These are phyloP conservation scores for Bicyclus anynana DNA, from an alignment of 1,140 invertebrate genomes.

Conservation along the genomic window DNA sequence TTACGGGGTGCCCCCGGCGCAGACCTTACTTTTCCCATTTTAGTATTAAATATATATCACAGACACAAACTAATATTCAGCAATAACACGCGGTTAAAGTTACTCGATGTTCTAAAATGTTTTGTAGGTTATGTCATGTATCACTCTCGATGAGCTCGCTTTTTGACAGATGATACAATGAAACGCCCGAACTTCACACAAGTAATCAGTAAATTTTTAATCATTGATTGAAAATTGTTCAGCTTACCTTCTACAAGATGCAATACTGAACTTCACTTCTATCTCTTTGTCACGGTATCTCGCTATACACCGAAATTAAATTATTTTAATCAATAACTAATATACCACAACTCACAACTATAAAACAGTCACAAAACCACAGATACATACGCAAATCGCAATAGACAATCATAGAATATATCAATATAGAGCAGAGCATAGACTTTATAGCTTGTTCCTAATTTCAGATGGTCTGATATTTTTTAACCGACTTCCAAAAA, in stretches of 20 bases:
- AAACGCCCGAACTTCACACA: not conserved
- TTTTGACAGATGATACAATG: not conserved
- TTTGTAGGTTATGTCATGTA: not conserved
- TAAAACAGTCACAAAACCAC: too few species aligned
- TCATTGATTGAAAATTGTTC: not conserved
- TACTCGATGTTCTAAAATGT: not conserved
- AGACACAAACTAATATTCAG: not conserved
- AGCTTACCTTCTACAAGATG: not conserved
- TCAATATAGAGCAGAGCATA: too few species aligned
- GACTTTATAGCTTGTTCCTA: too few species aligned
- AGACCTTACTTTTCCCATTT: conserved; percentile 85
- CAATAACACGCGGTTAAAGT: not conserved
- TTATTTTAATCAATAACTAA: too few species aligned
- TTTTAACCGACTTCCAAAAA: too few species aligned
- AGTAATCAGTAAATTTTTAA: not conserved
- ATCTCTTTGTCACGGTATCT: too few species aligned
- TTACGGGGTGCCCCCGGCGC: conserved; percentile 83
- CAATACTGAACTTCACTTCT: not conserved
- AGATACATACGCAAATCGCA: too few species aligned
- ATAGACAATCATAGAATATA: too few species aligned
- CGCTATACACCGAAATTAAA: too few species aligned
- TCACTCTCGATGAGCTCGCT: not conserved
- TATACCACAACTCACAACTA: too few species aligned
- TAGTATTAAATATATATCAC: not conserved
- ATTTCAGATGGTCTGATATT: too few species aligned